A percentile compares a stretch with the other conserved stretches of the same genome.
Evolutionary conservation across 2,888 invertebrate species (phyloP).

Genomic region (Stegophylla sp.): DNA sequence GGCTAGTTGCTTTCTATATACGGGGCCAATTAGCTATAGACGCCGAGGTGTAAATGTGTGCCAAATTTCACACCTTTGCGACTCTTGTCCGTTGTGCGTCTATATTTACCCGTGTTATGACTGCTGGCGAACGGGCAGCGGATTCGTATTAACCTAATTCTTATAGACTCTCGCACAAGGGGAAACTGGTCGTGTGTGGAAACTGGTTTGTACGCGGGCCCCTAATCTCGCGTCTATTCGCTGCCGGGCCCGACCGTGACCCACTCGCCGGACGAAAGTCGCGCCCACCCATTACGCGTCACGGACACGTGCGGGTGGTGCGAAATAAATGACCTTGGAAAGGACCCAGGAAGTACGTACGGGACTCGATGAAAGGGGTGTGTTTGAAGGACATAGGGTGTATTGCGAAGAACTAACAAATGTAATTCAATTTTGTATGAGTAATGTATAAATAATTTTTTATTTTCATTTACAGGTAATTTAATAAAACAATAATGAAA

Average conservation of each 20-base stretch:
- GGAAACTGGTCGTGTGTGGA: conserved; percentile 46
- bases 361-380: not conserved
- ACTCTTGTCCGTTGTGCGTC: conserved; percentile 21
- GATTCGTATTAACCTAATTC: conserved; percentile 50
- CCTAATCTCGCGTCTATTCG: conserved; percentile 18
- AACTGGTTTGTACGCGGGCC: conserved; percentile 52
- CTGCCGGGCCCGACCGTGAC: conserved; percentile 47
- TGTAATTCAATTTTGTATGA: too few relatives aligned
- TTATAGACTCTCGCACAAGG: conserved; percentile 6
- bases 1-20: conserved; percentile 7
- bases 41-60: conserved; percentile 32
- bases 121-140: not conserved
- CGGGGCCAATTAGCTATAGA: conserved; percentile 25
- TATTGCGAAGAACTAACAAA: too few relatives aligned
- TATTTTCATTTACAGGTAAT: too few relatives aligned
- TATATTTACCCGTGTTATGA: not conserved
- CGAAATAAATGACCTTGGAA: conserved; percentile 18
- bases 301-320: not conserved
- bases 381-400: not conserved
- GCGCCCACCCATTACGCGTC: not conserved
- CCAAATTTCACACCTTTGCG: conserved; percentile 58
- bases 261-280: conserved; percentile 47
- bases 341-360: not conserved
- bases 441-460: too few relatives aligned
- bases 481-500: too few relatives aligned